Evolutionary conservation across 2,888 invertebrate genomes (phyloP), one percentile per base, ranked within the genome.

Genomic region (Cremastinae sp.): DNA sequence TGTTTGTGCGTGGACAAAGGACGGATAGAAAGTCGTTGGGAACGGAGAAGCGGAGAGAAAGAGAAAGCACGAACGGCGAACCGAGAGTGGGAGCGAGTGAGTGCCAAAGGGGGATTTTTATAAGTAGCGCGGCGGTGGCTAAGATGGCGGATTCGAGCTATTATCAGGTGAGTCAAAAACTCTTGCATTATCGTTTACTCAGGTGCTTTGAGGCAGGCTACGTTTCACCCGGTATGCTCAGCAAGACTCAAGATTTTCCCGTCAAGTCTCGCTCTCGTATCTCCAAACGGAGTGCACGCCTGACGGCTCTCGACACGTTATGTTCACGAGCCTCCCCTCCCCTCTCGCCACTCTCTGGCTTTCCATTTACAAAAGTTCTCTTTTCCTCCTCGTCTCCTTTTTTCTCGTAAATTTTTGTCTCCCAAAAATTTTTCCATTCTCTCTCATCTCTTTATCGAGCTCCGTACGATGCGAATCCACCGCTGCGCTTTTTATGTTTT

Each of bases 91-190:
- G 49, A 20, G 49, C n/a, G n/a, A 18, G 68, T 14, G 47, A 62
- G 65, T 22, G 43, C 61, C 47, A 10, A 56, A 20, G 56, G 47
- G 59, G 59, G 75, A 58, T 71, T 73, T 73, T 65, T 65, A 53
- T 59, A 65, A 75, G 62, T 62, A 78, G 72, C 70, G 72, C 75
- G 75, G 80, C 73, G 74, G 80, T 79, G 84, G 83, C 85, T 92
- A 93, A 92, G 90, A 93, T 93, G 93, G 93, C 93, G 90, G 93
- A 93, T 90, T 92, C 92, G 82, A 90, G 90, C 88, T 92, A 92
- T 91, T 92, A 92, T 91, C 93, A 93, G 92, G 93, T 93, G 91
- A 92, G 92, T 88, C 80, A 81, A 82, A 83, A 80, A 55, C 62
- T 62, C 61, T 45, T 41, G 45, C 9, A 56, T 35, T 49, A 51